Evolutionary conservation across 1,140 invertebrate genomes (phyloP).

Genomic region (Plutomurus gul): DNA sequence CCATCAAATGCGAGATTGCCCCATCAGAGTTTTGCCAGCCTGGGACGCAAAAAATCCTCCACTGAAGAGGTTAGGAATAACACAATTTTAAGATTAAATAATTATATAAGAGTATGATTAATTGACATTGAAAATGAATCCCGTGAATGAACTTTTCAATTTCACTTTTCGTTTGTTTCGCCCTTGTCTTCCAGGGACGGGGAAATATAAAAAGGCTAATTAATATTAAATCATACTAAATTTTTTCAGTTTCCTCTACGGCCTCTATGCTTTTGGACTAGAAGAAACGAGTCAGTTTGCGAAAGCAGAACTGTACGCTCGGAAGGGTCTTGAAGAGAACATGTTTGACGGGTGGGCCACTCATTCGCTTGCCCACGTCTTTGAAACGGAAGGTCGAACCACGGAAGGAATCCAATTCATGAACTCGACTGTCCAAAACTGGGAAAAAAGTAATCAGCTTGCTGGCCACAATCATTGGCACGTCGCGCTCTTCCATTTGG

Average conservation of each 20-base stretch:
- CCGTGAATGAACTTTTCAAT: background rate
- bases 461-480: constrained; percentile 67
- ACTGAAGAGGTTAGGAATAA: background rate
- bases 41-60: background rate
- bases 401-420: constrained; percentile 62
- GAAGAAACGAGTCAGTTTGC: constrained; percentile 63
- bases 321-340: constrained; percentile 60
- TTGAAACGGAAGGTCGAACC: constrained; percentile 62
- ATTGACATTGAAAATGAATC: constrained; percentile 55
- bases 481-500: constrained; percentile 63
- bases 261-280: constrained; percentile 66
- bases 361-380: constrained; percentile 64
- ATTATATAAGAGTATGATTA: no score
- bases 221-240: no score
- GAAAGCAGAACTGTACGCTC: constrained; percentile 60
- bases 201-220: no score
- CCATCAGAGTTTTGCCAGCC: background rate
- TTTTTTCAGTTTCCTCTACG: constrained; percentile 61
- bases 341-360: constrained; percentile 64
- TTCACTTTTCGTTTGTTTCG: no score
- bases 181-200: no score
- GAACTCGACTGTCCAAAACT: constrained; percentile 60
- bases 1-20: background rate
- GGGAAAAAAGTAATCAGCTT: constrained; percentile 62
- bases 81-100: no score